phyloP scores from a whole-genome alignment of 2,888 invertebrate species.

The Saturnia pavonia region DNA sequence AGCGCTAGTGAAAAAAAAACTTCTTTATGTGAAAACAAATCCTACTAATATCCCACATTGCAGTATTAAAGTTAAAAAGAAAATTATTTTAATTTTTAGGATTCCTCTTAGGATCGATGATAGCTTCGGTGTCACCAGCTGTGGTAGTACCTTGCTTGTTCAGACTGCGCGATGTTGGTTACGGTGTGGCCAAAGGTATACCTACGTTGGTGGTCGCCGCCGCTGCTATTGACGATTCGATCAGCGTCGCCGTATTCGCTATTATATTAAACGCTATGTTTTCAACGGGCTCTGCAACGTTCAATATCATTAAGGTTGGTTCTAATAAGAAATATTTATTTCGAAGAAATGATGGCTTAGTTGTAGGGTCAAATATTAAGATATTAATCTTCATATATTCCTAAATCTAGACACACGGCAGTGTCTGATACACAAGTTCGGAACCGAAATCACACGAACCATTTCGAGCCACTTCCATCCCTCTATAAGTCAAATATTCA shows the following conservation, averaged over 20 bases:
- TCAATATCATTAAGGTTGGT: constrained; percentile 83
- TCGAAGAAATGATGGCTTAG: too few species aligned
- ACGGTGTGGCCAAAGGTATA: constrained; percentile 92
- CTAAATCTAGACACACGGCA: too few species aligned
- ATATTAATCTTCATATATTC: too few species aligned
- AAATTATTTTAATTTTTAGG: constrained; percentile 45
- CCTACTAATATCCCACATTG: too few species aligned
- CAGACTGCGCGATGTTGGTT: constrained; percentile 85
- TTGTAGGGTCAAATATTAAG: too few species aligned
- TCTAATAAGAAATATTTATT: background rate
- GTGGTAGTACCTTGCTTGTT: constrained; percentile 94
- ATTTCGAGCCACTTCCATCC: too few species aligned
- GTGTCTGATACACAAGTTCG: too few species aligned
- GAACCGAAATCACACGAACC: too few species aligned
- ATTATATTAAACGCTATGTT: constrained; percentile 91
- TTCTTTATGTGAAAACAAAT: background rate
- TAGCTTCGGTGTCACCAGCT: constrained; percentile 94
- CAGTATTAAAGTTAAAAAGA: background rate
- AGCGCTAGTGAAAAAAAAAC: background rate
- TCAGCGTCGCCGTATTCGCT: constrained; percentile 94
- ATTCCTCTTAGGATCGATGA: constrained; percentile 88
- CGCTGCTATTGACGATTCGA: constrained; percentile 93
- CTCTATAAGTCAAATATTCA: too few species aligned
- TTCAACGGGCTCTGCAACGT: constrained; percentile 83
- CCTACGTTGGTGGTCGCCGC: constrained; percentile 94